phyloP scores from a whole-genome alignment of 2,888 invertebrate genomes.

The Hydrotaea cyrtoneurina region DNA sequence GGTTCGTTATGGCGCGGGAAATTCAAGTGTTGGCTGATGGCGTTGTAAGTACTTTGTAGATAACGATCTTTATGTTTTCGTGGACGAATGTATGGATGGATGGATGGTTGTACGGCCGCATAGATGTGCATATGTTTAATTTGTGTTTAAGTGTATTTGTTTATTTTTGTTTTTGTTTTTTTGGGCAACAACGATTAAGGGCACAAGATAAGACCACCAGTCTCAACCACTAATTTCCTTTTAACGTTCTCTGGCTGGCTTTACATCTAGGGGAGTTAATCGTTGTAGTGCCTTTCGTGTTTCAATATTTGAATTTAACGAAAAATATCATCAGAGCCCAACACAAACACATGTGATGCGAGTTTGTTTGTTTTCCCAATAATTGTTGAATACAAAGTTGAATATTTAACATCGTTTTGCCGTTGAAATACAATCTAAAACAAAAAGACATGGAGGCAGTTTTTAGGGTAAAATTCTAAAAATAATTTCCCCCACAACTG shows the following conservation, averaged over 20 bases:
- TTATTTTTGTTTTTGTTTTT: too few species aligned
- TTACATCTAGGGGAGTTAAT: neutral
- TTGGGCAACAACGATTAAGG: neutral
- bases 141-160: neutral
- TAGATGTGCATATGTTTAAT: neutral
- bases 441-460: neutral
- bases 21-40: neutral
- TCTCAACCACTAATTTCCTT: neutral
- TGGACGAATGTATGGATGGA: neutral
- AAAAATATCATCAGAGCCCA: neutral
- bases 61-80: conserved; percentile 1
- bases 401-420: neutral
- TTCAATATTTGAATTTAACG: neutral
- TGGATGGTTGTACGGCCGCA: too few species aligned
- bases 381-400: conserved; percentile 12
- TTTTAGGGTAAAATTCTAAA: too few species aligned
- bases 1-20: neutral
- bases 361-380: neutral
- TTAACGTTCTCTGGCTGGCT: neutral
- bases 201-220: neutral
- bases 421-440: too few species aligned
- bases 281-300: conserved; percentile 10
- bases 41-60: neutral
- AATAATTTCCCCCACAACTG: too few species aligned
- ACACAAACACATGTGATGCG: neutral